Conservation (phyloP, 2,113 vertebrate species). For the Fulica atra region DNA sequence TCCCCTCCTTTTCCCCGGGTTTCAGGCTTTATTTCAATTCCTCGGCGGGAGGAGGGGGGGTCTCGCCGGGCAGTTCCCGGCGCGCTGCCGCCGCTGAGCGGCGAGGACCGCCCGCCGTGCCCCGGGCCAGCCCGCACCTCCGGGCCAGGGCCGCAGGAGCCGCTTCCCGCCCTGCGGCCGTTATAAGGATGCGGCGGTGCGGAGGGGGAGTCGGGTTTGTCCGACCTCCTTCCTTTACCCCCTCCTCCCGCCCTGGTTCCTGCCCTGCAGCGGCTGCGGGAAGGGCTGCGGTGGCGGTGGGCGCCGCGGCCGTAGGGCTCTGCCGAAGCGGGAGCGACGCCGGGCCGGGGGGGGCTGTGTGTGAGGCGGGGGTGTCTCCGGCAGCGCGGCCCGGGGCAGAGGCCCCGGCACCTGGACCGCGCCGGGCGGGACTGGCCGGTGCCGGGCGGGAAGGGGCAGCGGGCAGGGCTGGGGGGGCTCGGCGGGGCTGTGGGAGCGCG, state of each 20-base stretch:
- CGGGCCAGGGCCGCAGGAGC: background rate
- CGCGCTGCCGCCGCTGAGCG: background rate
- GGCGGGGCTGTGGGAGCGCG: background rate
- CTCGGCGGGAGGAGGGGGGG: background rate
- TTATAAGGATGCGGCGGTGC: background rate
- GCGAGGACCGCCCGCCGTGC: background rate
- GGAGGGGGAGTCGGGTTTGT: background rate
- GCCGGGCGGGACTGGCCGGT: background rate
- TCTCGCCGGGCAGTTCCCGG: background rate
- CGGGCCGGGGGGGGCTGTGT: no score
- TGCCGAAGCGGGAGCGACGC: background rate
- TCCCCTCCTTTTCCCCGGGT: background rate
- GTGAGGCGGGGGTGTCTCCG: background rate
- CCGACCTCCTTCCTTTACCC: background rate
- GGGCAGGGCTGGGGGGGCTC: accelerated
- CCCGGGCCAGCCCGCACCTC: background rate
- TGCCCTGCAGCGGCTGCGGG: background rate
- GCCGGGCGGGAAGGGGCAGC: background rate
- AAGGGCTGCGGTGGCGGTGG: background rate
- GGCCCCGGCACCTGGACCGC: background rate
- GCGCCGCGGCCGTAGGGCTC: background rate
- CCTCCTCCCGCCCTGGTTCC: background rate
- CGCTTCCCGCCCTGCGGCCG: background rate
- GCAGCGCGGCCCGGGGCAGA: background rate
- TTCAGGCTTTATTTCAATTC: background rate